Evolutionary conservation across 2,888 invertebrate genomes (phyloP), one percentile per base, ranked within the genome.

Genomic region (Malthinus flaveolus): DNA sequence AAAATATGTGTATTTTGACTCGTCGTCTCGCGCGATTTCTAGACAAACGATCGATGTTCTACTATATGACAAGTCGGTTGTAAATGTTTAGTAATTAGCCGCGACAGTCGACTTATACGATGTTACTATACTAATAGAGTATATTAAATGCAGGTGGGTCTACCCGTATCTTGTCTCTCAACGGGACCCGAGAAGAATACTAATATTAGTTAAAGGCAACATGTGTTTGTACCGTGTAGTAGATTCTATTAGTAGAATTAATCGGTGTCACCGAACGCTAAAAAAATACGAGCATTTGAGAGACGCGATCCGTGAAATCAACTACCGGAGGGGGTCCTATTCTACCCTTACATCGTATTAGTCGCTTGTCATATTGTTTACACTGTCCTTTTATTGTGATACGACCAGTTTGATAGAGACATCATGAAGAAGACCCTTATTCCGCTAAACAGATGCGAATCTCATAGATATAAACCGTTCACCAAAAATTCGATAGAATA

Each of bases 311-410:
- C 69, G 68, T 69, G 68, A 69, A 71, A 71, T 66, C 68, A 67
- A 58, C 56, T 63, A 51, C 51, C 56, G 45, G 61, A 59, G 63
- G 59, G 62, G 58, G 46, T 54, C 64, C 62, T 62, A 68, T 71
- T 70, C 63, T 63, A 68, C 72, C 70, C 71, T 69, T 72, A 71
- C 72, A 71, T 73, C 70, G 75, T 75, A 78, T 78, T 78, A 78
- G 76, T 72, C 73, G 78, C 78, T 75, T 78, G 78, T 78, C 78
- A 78, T 78, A 77, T 77, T 78, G 78, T 78, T 78, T 78, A 78
- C 78, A 78, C 76, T 78, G 63, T 65, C 62, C 59, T 44, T 31
- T 47, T 63, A 63, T 66, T 64, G 64, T 65, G 59, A 62, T 61
- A 64, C 62, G 55, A 63, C 65, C 62, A 56, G 65, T 65, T 62